Conservation (phyloP, 2,797 vertebrate species). For the Hippopotamyrus pictus region DNA sequence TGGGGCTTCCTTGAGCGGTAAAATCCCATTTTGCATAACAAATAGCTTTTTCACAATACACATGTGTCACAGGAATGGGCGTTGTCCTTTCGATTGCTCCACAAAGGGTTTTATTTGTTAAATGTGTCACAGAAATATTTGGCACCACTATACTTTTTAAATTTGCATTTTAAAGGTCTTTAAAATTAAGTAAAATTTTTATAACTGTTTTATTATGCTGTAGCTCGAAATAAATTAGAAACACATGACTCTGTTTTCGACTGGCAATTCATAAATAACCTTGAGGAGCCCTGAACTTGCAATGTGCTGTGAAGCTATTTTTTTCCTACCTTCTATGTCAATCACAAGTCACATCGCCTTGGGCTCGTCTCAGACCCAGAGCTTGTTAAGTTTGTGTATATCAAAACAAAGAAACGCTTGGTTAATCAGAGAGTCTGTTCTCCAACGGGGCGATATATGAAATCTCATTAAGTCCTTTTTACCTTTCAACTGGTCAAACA, state of each 20-base stretch:
- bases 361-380: neutral
- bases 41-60: neutral
- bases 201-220: neutral
- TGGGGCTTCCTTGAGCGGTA: neutral
- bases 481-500: conserved; percentile 9
- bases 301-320: neutral
- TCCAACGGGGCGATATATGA: neutral
- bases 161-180: neutral
- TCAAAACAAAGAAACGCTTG: conserved; percentile 10
- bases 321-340: neutral
- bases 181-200: neutral
- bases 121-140: neutral
- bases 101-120: neutral
- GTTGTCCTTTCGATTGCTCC: neutral
- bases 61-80: neutral
- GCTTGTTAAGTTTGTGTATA: neutral
- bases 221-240: neutral
- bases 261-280: neutral
- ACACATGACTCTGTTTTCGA: neutral
- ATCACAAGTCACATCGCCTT: neutral
- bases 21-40: neutral
- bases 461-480: conserved; percentile 8
- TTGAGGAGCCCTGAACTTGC: neutral
- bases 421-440: neutral
- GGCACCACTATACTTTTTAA: neutral